Conservation (phyloP, 2,797 vertebrate species). For the Sphenodon punctatus region DNA sequence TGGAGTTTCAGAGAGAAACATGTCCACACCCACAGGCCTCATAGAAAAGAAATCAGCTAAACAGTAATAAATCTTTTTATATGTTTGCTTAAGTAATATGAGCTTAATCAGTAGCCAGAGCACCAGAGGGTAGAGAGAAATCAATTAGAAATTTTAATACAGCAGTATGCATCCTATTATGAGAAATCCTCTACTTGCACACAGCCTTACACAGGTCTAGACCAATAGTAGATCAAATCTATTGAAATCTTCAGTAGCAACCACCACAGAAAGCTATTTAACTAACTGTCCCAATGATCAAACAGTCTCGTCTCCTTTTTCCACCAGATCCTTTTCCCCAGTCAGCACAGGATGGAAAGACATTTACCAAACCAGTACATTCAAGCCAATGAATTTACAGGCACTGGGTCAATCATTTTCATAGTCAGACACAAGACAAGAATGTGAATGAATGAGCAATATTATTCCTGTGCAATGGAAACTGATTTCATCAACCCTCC, state of each 20-base stretch:
- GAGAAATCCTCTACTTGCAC: not conserved
- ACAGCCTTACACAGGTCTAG: rapidly evolving
- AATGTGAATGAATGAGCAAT: rapidly evolving
- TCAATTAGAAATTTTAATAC: rapidly evolving
- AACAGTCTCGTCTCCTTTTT: rapidly evolving
- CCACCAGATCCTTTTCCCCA: not conserved
- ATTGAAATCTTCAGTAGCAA: not conserved
- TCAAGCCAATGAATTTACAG: not conserved
- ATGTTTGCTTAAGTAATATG: not conserved
- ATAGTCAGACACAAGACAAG: rapidly evolving
- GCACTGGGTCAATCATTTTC: not conserved
- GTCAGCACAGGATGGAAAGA: rapidly evolving
- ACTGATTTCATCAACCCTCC: not conserved
- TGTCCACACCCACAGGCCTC: not conserved
- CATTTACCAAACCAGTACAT: not conserved
- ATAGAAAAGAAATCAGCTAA: not conserved
- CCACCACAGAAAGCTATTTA: not conserved
- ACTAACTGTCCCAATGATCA: not conserved
- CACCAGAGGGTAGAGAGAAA: not conserved
- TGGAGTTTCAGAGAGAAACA: not conserved
- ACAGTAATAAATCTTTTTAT: too few relatives aligned
- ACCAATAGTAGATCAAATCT: not conserved
- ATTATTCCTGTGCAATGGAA: not conserved
- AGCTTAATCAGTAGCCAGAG: not conserved
- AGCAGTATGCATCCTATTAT: not conserved